Conservation (phyloP, 2,888 invertebrate genomes). For the Amblyjoppa proteus region DNA sequence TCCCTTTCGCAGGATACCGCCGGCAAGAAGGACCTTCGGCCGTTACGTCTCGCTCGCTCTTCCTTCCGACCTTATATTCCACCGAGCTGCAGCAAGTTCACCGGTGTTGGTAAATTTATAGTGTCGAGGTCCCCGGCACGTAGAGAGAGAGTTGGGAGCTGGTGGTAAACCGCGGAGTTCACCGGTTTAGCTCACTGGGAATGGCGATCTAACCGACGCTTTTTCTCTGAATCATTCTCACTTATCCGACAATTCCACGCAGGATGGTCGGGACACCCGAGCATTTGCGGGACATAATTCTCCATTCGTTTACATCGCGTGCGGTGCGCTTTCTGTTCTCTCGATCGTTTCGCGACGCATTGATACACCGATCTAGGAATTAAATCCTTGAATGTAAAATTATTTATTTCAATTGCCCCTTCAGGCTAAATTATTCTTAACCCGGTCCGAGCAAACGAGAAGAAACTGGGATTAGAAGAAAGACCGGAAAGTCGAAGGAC, state of each 20-base stretch:
- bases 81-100: slow-evolving; percentile 18
- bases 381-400: neutral
- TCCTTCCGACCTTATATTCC: slow-evolving; percentile 24
- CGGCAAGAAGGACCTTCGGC: slow-evolving; percentile 24
- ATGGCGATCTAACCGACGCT: slow-evolving; percentile 19
- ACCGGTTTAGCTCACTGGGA: slow-evolving; percentile 27
- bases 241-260: neutral
- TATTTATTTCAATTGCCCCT: neutral
- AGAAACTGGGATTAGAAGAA: neutral
- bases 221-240: slow-evolving; percentile 1
- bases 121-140: slow-evolving; percentile 23
- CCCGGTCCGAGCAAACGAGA: slow-evolving; percentile 12
- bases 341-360: slow-evolving; percentile 11
- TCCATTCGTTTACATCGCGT: neutral
- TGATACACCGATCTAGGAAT: neutral
- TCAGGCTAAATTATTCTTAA: neutral
- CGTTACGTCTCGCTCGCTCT: slow-evolving; percentile 44
- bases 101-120: slow-evolving; percentile 59
- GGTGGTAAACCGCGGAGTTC: slow-evolving; percentile 48
- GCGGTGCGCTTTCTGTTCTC: neutral
- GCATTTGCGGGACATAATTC: neutral
- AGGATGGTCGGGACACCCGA: neutral
- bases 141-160: slow-evolving; percentile 36
- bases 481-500: neutral
- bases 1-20: slow-evolving; percentile 8